A percentile compares a stretch with the other conserved stretches of the same genome.
These are phyloP conservation scores for Rhamphomyia laevipes DNA, from an alignment of 2,888 invertebrate species.

Conservation along the genomic window DNA sequence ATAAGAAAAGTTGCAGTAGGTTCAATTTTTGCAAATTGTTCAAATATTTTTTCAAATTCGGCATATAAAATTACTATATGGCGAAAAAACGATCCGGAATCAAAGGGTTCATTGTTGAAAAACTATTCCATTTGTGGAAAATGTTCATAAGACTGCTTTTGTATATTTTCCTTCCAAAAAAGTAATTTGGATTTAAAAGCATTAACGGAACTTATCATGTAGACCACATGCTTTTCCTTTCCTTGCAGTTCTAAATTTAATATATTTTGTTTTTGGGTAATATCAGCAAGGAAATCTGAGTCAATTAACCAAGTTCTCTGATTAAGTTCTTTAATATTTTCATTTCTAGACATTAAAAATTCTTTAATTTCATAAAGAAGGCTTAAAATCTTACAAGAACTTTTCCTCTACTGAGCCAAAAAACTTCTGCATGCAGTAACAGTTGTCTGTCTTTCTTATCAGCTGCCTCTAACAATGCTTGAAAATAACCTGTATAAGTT, in stretches of 20 bases:
- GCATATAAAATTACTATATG: too few species aligned
- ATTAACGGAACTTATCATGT: not conserved
- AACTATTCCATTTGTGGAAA: too few species aligned
- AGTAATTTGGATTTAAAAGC: not conserved
- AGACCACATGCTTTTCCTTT: not conserved
- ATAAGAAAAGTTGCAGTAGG: too few species aligned
- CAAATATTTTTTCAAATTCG: too few species aligned
- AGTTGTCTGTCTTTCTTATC: not conserved
- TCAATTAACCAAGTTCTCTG: not conserved
- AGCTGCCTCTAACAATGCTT: not conserved
- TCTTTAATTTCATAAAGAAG: not conserved
- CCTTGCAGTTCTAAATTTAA: slow-evolving; percentile 2
- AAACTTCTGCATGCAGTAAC: not conserved
- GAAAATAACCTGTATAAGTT: not conserved
- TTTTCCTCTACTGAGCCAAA: not conserved
- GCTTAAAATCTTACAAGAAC: not conserved
- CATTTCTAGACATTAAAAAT: not conserved
- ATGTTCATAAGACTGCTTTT: too few species aligned
- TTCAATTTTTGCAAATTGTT: too few species aligned
- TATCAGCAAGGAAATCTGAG: not conserved
- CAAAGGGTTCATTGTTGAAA: too few species aligned
- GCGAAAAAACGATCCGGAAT: too few species aligned
- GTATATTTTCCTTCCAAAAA: too few species aligned
- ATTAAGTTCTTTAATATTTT: not conserved
- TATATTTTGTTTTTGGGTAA: not conserved